These are phyloP conservation scores for Terrapene triunguis DNA, from an alignment of 2,113 vertebrate genomes.

Conservation along the genomic window DNA sequence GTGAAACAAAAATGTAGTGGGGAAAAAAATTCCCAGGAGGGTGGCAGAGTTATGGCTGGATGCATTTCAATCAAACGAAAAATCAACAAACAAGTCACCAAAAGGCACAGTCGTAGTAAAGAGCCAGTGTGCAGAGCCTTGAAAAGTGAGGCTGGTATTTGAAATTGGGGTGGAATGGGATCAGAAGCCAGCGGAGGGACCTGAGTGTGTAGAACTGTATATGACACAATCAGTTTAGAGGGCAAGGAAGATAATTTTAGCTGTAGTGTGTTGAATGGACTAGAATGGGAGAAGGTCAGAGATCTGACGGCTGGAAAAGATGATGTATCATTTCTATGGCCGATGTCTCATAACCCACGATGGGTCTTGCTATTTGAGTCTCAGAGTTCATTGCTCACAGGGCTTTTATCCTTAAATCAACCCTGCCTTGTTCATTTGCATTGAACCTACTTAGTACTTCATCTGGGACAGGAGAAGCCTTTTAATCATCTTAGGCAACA, in stretches of 20 bases:
- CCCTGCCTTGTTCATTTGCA: neutral
- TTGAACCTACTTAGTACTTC: neutral
- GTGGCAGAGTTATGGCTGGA: fast-evolving
- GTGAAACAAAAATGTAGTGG: neutral
- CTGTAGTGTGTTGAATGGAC: neutral
- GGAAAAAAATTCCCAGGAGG: neutral
- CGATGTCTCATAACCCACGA: neutral
- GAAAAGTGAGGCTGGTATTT: neutral
- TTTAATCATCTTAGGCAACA: neutral
- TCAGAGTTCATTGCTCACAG: neutral
- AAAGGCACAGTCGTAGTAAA: neutral
- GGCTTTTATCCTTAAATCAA: neutral
- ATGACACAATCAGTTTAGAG: neutral
- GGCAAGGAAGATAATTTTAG: neutral
- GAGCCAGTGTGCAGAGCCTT: neutral
- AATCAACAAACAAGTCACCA: neutral
- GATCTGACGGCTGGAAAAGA: neutral
- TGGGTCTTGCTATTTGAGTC: neutral
- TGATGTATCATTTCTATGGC: neutral
- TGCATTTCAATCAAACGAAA: neutral
- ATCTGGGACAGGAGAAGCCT: neutral
- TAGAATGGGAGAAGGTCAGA: neutral
- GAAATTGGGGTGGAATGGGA: fast-evolving
- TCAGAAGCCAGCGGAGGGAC: neutral
- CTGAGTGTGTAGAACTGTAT: neutral